Base-by-base conservation (phyloP, 1,140 invertebrate species). In the Plodia interpunctella region DNA sequence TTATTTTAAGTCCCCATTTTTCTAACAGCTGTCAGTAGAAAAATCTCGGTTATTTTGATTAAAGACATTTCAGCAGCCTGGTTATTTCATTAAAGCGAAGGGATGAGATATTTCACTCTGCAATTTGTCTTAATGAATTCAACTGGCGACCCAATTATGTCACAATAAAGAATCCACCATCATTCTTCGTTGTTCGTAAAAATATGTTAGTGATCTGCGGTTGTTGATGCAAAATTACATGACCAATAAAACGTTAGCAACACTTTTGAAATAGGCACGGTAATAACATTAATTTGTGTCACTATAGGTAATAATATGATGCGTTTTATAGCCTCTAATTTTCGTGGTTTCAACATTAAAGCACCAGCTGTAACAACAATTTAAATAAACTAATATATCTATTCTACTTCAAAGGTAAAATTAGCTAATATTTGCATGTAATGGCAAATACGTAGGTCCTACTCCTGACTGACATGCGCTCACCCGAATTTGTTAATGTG, bases 61-160 rank as follows among this genome's bases (percentile, higher is more conserved):
- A 76, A 79, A 72, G 70, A 75, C 59, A 49, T 72, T 62, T 57
- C 62, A 59, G 65, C 63, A 65, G 55, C 59, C 65, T 59, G 57
- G 65, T 67, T 68, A 68, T 68, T 79, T 75, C 68, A 74, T 75
- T 72, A 75, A 68, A 64, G 49, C 53, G 63, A 62, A 60, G 65
- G 70, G 70, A 74, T 70, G 69, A 68, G 59, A 76, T 78, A 71
- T 76, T 77, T 77, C 68, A 76, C 70, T 69, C 62, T 49, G 65
- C 68, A 76, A 68, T 69, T 60, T 52, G 65, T 69, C 66, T 62
- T 74, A 72, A 78, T 73, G 67, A 77, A 78, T 74, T 60, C 66
- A 62, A 60, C 63, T 67, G 55, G 63, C 66, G 71, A 68, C 77
- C 74, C 65, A 77, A 76, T 80, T 76, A 74, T 73, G 77, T 76